Evolutionary conservation across 2,888 invertebrate species (phyloP).

Genomic region (Zygaena filipendulae): DNA sequence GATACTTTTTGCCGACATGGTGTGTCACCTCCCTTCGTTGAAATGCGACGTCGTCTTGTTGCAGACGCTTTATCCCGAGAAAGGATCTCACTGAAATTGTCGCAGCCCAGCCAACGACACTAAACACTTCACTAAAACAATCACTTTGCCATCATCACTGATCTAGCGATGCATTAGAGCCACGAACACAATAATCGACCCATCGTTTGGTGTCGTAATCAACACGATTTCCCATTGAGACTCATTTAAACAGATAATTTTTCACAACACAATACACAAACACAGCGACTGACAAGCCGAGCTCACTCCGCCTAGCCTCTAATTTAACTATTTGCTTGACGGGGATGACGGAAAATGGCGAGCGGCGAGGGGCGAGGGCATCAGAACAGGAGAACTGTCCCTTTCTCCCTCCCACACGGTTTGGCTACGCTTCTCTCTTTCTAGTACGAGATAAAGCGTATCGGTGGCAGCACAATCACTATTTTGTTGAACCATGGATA

Average conservation of each 20-base stretch:
- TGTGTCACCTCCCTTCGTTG: constrained; percentile 52
- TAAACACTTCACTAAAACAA: constrained; percentile 62
- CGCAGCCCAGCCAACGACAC: constrained; percentile 65
- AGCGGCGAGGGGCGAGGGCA: constrained; percentile 34
- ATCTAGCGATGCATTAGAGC: constrained; percentile 57
- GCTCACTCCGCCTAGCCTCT: no score
- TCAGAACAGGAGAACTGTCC: constrained; percentile 14
- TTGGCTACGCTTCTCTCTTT: no score
- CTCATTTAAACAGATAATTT: constrained; percentile 63
- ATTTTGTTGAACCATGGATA: no score
- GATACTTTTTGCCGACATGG: constrained; percentile 83
- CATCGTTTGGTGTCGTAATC: constrained; percentile 60
- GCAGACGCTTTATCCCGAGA: constrained; percentile 65
- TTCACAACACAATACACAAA: constrained; percentile 67
- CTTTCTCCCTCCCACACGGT: no score
- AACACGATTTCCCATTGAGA: constrained; percentile 66
- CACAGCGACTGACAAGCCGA: constrained; percentile 66
- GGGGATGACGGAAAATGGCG: constrained; percentile 66
- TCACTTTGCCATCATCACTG: constrained; percentile 67
- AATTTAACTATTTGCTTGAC: no score
- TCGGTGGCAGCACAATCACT: no score
- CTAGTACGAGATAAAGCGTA: no score
- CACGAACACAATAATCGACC: constrained; percentile 63
- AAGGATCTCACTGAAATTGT: constrained; percentile 61
- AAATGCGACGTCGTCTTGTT: constrained; percentile 58